Evolutionary conservation across 2,113 vertebrate genomes (phyloP).

Genomic region (Pandion haliaetus): DNA sequence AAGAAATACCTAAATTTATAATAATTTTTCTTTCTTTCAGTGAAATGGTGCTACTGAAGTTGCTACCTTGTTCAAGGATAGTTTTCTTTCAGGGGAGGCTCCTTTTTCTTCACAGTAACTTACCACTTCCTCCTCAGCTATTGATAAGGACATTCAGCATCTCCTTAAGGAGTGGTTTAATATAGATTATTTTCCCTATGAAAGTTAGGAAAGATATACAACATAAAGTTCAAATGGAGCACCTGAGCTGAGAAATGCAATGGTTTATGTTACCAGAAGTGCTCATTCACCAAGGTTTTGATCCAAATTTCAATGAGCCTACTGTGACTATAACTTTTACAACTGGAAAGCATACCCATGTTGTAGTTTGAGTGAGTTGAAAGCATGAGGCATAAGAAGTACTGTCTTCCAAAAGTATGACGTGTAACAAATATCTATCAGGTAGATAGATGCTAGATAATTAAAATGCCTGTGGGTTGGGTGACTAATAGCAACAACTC

Average conservation of each 20-base stretch:
- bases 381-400: not conserved
- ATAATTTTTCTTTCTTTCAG: not conserved
- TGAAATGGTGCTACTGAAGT: not conserved
- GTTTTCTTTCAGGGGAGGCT: not conserved
- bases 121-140: not conserved
- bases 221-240: not conserved
- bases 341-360: not conserved
- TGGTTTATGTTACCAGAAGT: not conserved
- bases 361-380: not conserved
- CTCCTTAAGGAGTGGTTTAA: not conserved
- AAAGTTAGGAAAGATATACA: not conserved
- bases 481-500: not conserved
- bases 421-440: not conserved
- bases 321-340: not conserved
- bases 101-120: not conserved
- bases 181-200: not conserved
- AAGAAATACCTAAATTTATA: not conserved
- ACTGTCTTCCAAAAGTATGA: not conserved
- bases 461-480: not conserved
- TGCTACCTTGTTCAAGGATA: not conserved
- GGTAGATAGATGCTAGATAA: not conserved
- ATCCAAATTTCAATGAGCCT: not conserved
- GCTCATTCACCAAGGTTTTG: not conserved
- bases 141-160: not conserved
- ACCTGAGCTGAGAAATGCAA: not conserved